Evolutionary conservation across 2,888 invertebrate genomes (phyloP).

Genomic region (Acanthosepion esculentum): DNA sequence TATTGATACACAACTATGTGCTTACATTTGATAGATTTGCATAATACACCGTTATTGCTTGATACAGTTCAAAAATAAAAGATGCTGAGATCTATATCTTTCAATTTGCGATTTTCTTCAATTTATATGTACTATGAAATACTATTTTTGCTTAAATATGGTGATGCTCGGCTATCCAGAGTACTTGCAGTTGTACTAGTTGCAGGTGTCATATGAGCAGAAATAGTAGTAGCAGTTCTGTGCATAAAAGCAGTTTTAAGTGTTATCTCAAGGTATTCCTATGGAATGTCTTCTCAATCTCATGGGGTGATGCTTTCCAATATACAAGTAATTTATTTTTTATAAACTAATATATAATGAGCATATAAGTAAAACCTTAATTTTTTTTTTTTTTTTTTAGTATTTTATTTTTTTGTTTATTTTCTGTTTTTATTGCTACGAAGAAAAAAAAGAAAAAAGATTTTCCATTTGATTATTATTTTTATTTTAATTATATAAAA

Average conservation of each 20-base stretch:
- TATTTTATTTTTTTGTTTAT: no score
- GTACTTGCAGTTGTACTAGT: background rate
- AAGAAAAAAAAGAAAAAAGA: no score
- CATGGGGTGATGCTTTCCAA: background rate
- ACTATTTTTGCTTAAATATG: background rate
- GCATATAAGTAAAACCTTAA: no score
- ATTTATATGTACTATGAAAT: background rate
- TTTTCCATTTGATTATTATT: no score
- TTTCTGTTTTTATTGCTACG: no score
- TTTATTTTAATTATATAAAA: no score
- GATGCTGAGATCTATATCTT: background rate
- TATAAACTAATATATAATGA: no score
- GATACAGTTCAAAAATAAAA: background rate
- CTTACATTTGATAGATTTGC: background rate
- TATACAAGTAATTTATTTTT: no score
- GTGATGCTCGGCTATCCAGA: background rate
- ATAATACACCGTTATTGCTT: background rate
- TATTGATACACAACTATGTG: background rate
- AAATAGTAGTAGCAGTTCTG: background rate
- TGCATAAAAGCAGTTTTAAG: background rate
- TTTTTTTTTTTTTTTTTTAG: no score
- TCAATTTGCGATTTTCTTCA: background rate
- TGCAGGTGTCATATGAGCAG: background rate
- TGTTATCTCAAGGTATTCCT: background rate
- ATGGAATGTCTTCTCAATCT: constrained; percentile 7